These are phyloP conservation scores for Rhingia campestris DNA, from an alignment of 2,888 invertebrate species.

Conservation along the genomic window DNA sequence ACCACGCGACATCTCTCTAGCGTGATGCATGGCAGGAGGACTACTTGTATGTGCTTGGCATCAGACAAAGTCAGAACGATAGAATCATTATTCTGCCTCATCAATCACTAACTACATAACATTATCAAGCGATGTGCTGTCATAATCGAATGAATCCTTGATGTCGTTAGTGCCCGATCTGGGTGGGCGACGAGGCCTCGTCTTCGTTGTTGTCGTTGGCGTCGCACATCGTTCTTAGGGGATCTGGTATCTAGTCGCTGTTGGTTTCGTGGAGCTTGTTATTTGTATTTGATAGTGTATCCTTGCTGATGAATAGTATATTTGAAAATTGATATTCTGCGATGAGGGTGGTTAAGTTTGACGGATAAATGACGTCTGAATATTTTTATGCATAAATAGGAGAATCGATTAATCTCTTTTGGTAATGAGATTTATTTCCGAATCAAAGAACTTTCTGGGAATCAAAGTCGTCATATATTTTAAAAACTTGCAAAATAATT, in stretches of 20 bases:
- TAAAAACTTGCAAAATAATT: too few relatives aligned
- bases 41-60: slow-evolving; percentile 36
- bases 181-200: slow-evolving; percentile 8
- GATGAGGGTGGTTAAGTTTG: slow-evolving; percentile 30
- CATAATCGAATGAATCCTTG: slow-evolving; percentile 74
- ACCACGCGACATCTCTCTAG: not conserved
- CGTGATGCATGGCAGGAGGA: slow-evolving; percentile 58
- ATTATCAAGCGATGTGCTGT: slow-evolving; percentile 74
- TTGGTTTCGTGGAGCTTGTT: slow-evolving; percentile 37
- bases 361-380: slow-evolving; percentile 47
- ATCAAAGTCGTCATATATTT: too few relatives aligned
- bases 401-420: slow-evolving; percentile 33
- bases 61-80: slow-evolving; percentile 65
- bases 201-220: not conserved
- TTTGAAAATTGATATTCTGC: slow-evolving; percentile 29
- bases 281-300: slow-evolving; percentile 50
- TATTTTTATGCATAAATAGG: slow-evolving; percentile 44
- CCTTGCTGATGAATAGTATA: slow-evolving; percentile 23
- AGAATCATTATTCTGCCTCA: slow-evolving; percentile 76
- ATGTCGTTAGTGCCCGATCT: slow-evolving; percentile 58
- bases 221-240: not conserved
- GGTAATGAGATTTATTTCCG: too few relatives aligned
- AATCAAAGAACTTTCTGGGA: too few relatives aligned
- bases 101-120: slow-evolving; percentile 75
- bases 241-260: slow-evolving; percentile 9